Evolutionary conservation across 2,797 vertebrate species (phyloP).

Genomic region (Melanogrammus aeglefinus): DNA sequence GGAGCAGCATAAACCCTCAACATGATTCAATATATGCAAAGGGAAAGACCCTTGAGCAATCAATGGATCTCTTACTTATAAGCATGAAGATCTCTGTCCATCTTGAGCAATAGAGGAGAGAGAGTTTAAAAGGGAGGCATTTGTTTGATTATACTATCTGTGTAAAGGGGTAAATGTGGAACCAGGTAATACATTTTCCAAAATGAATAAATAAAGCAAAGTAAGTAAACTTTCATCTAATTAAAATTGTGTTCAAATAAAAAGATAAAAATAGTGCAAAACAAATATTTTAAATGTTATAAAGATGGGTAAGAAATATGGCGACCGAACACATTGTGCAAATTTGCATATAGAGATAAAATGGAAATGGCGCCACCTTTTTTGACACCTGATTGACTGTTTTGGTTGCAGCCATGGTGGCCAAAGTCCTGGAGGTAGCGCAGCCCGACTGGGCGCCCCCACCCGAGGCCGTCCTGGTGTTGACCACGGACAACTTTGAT

Average conservation of each 20-base stretch:
- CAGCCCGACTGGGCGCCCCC: constrained; percentile 90
- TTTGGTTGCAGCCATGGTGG: constrained; percentile 82
- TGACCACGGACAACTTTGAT: constrained; percentile 93
- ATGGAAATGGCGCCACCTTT: background rate
- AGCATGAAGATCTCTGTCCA: no score
- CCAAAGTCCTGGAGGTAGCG: constrained; percentile 85
- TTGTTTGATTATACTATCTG: background rate
- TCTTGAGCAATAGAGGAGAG: background rate
- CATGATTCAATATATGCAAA: no score
- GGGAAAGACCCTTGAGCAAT: no score
- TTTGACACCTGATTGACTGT: background rate
- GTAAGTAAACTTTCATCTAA: background rate
- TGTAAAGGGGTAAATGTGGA: background rate
- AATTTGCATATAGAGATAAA: background rate
- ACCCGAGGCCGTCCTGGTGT: constrained; percentile 86
- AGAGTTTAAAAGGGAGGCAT: background rate
- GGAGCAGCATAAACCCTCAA: no score
- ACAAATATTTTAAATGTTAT: background rate
- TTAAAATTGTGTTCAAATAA: background rate
- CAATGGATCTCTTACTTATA: no score
- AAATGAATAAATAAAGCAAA: no score
- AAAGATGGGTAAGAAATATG: constrained; percentile 67
- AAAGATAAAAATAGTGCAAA: background rate
- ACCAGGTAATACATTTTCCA: background rate
- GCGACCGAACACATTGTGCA: background rate